phyloP scores from a whole-genome alignment of 2,888 invertebrate species.

The Lasioglossum malachurum region DNA sequence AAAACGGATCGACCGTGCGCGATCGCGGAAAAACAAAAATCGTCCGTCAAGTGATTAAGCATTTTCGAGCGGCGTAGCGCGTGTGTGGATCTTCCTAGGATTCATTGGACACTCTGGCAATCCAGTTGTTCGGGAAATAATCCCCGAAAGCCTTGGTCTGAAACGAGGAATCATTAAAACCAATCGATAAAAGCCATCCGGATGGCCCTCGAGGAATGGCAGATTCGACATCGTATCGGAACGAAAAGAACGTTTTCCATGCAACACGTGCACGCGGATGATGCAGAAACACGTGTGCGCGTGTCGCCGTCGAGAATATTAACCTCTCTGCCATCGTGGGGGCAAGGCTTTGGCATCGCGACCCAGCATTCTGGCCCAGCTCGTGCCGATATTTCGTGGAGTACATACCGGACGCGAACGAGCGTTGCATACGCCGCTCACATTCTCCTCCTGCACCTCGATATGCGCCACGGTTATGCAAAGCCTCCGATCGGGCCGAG shows the following conservation, averaged over 20 bases:
- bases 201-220: not conserved
- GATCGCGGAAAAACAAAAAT: not conserved
- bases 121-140: not conserved
- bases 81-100: not conserved
- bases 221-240: not conserved
- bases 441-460: constrained; percentile 56
- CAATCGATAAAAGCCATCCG: not conserved
- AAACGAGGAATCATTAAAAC: not conserved
- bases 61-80: not conserved
- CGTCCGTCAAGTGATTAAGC: not conserved
- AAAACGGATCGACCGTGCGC: not conserved
- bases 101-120: not conserved
- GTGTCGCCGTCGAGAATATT: constrained; percentile 53
- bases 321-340: constrained; percentile 55
- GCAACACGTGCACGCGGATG: not conserved
- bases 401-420: constrained; percentile 40
- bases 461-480: constrained; percentile 50
- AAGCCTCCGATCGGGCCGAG: constrained; percentile 21
- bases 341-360: constrained; percentile 63
- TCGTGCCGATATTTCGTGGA: constrained; percentile 66
- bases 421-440: constrained; percentile 41
- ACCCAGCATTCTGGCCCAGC: constrained; percentile 66
- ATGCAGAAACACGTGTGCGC: constrained; percentile 3
- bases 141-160: not conserved
- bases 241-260: constrained; percentile 5